Percentiles rank a stretch among this genome's conserved stretches.
Conservation (phyloP, 2,113 vertebrate species). For the Phrynosoma blainvillii region DNA sequence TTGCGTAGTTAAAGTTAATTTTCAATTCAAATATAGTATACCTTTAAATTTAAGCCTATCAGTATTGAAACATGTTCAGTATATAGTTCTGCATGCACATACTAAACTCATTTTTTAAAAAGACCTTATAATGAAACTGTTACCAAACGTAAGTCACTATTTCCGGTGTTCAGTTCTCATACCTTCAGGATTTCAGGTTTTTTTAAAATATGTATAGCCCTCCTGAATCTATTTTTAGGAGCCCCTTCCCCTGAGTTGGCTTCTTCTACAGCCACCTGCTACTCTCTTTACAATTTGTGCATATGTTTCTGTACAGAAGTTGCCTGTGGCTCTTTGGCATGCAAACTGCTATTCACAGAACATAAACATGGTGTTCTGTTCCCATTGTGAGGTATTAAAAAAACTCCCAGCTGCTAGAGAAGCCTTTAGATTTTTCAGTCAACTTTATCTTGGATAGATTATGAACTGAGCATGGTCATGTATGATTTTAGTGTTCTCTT, state of each 20-base stretch:
- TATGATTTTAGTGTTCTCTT: conserved; percentile 9
- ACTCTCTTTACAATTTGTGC: conserved; percentile 63
- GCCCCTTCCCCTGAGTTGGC: not conserved
- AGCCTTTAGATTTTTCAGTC: conserved; percentile 41
- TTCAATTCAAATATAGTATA: not conserved
- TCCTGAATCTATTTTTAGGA: not conserved
- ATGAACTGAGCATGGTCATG: not conserved
- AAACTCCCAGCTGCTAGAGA: conserved; percentile 60
- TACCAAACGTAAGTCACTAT: too few species aligned
- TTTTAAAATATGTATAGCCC: not conserved
- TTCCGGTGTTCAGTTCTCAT: not conserved
- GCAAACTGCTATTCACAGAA: conserved; percentile 49
- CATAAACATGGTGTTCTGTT: conserved; percentile 47
- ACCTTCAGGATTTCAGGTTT: not conserved
- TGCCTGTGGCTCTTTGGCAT: conserved; percentile 65
- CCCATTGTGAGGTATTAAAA: conserved; percentile 35
- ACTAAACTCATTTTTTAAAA: not conserved
- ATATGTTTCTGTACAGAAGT: conserved; percentile 61
- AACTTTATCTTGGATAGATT: conserved; percentile 43
- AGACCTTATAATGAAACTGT: not conserved
- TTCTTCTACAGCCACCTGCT: conserved; percentile 69
- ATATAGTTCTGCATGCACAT: not conserved
- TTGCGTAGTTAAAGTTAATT: not conserved
- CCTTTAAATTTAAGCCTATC: not conserved
- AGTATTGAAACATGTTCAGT: not conserved